Conservation (phyloP, 2,888 invertebrate genomes). For the Cheilosia impressa region DNA sequence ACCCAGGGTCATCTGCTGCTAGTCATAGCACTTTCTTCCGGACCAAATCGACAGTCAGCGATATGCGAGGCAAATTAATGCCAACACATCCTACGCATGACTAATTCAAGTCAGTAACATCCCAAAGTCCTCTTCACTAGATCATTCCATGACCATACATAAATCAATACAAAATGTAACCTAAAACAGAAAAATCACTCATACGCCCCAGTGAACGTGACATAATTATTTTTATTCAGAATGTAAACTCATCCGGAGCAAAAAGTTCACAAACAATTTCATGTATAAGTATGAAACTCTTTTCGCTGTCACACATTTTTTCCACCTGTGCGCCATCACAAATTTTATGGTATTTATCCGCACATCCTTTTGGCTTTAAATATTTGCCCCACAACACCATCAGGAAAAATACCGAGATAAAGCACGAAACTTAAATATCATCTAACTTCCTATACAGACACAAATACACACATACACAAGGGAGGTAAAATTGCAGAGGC, state of each 20-base stretch:
- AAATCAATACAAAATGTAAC: too few species aligned
- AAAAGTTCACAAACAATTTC: not conserved
- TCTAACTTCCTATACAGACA: slow-evolving; percentile 1
- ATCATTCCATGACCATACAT: too few species aligned
- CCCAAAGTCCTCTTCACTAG: too few species aligned
- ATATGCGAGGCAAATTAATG: too few species aligned
- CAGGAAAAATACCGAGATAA: slow-evolving; percentile 17
- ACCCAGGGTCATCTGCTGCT: too few species aligned
- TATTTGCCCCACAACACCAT: slow-evolving; percentile 6
- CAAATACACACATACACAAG: not conserved
- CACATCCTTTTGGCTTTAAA: slow-evolving; percentile 35
- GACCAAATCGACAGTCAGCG: too few species aligned
- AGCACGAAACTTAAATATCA: slow-evolving; percentile 31
- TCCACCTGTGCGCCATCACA: not conserved
- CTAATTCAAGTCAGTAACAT: too few species aligned
- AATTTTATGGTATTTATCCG: slow-evolving; percentile 38
- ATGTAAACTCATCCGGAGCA: not conserved
- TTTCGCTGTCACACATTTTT: not conserved
- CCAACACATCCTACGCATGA: too few species aligned
- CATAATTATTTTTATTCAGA: slow-evolving; percentile 17
- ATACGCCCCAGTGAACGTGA: slow-evolving; percentile 30
- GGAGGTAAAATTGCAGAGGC: not conserved
- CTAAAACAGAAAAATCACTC: slow-evolving; percentile 3
- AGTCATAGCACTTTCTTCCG: too few species aligned
- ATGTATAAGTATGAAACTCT: slow-evolving; percentile 4